These are phyloP conservation scores for Arbacia lixula DNA, from an alignment of 53 echinoderm and acorn worm species.

Conservation along the genomic window DNA sequence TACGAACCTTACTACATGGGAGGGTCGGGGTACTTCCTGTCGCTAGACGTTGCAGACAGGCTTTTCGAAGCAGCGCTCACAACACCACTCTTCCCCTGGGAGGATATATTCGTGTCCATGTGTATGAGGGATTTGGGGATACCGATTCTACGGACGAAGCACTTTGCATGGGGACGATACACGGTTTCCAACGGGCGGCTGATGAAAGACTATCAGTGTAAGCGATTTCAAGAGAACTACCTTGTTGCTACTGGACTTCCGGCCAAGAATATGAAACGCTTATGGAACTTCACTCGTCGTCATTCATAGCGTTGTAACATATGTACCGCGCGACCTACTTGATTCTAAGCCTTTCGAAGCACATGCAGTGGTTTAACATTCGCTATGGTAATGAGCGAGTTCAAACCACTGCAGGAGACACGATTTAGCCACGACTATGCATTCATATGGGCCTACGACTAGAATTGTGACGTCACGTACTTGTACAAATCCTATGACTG, in stretches of 20 bases:
- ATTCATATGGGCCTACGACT: no score
- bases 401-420: no score
- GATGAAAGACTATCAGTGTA: slow-evolving; percentile 20
- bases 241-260: slow-evolving; percentile 22
- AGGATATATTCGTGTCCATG: slow-evolving; percentile 71
- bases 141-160: slow-evolving; percentile 6
- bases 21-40: slow-evolving; percentile 74
- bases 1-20: slow-evolving; percentile 67
- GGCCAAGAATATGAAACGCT: slow-evolving; percentile 12
- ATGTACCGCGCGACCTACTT: no score
- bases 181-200: slow-evolving; percentile 32
- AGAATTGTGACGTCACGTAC: no score
- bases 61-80: slow-evolving; percentile 52
- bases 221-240: slow-evolving; percentile 10
- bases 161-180: slow-evolving; percentile 33
- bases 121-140: slow-evolving; percentile 21
- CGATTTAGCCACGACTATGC: no score
- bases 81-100: slow-evolving; percentile 71
- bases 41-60: slow-evolving; percentile 66
- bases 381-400: no score
- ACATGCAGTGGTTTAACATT: no score
- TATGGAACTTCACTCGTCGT: slow-evolving; percentile 31
- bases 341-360: no score
- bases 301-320: no score
- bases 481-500: no score